These are phyloP conservation scores for Parnassius orleans DNA, from an alignment of 2,888 invertebrate genomes.

Conservation along the genomic window DNA sequence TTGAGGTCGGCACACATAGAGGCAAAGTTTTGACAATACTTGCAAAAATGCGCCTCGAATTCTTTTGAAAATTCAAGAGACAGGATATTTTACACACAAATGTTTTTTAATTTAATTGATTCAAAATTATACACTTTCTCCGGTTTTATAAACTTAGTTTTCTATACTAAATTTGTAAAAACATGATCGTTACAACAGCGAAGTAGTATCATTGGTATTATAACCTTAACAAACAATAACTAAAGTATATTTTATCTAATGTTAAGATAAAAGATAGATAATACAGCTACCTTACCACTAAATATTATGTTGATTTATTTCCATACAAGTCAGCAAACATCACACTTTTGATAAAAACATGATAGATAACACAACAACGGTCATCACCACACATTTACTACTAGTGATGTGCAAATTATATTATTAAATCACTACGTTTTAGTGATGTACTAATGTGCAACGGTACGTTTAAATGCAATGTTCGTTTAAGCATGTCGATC, in stretches of 20 bases:
- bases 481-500: too few relatives aligned
- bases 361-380: conserved; percentile 72
- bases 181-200: conserved; percentile 56
- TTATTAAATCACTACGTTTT: conserved; percentile 16
- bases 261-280: conserved; percentile 63
- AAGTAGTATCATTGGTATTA: conserved; percentile 39
- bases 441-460: too few relatives aligned
- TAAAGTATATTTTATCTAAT: conserved; percentile 48
- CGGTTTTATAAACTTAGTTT: conserved; percentile 34
- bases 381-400: conserved; percentile 56
- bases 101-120: conserved; percentile 25
- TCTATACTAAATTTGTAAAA: conserved; percentile 62
- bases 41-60: conserved; percentile 8
- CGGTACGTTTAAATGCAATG: too few relatives aligned
- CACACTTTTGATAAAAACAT: conserved; percentile 79
- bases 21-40: conserved; percentile 24
- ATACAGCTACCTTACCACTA: conserved; percentile 67
- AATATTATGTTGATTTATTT: conserved; percentile 61
- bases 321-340: conserved; percentile 68
- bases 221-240: conserved; percentile 65
- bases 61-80: conserved; percentile 3
- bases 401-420: conserved; percentile 51
- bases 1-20: conserved; percentile 38
- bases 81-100: not conserved
- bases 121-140: not conserved